Evolutionary conservation across 1,140 invertebrate species (phyloP), one percentile per base, ranked within the genome.

Genomic region (Ylistrum balloti): DNA sequence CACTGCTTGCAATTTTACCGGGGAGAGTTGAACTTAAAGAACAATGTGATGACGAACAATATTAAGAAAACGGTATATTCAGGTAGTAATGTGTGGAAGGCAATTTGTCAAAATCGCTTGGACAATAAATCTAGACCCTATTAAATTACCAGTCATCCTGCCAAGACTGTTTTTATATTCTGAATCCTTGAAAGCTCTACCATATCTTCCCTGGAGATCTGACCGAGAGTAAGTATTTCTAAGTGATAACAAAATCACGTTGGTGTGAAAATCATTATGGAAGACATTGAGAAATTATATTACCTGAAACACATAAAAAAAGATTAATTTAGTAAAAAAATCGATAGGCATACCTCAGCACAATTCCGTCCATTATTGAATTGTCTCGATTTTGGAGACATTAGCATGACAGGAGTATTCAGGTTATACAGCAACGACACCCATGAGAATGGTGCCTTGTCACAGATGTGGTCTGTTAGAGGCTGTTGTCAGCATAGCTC

Each of bases 371-470:
- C n/a, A 28, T 74, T n/a, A 74, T 74, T 74, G 22, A n/a, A 74
- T 74, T 74, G 56, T 74, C 56, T 74, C 56, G 56, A 74, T 28
- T 74, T 74, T 74, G 56, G 56, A 74, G 56, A 74, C 56, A 28
- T 28, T 9, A n/a, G n/a, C 5, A 74, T 11, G 56, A 74, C 56
- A 17, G 9, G 20, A 17, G 7, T 45, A 45, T 45, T 45, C 41
- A 28, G 56, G 56, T 74, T 74, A 28, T 74, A 74, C 56, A 74
- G 22, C 0, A 74, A 74, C 28, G n/a, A 17, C 28, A n/a, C 56
- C 56, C 56, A 74, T 1, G 56, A 74, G 56, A 28, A 28, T n/a
- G 56, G 5, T n/a, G 56, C 5, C 22, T 28, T 11, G 56, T 28
- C 56, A 74, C 56, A n/a, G 56, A 74, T 74, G n/a, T 28, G 22